These are phyloP conservation scores for Knipowitschia caucasica DNA, from an alignment of 2,797 vertebrate species.

Conservation along the genomic window DNA sequence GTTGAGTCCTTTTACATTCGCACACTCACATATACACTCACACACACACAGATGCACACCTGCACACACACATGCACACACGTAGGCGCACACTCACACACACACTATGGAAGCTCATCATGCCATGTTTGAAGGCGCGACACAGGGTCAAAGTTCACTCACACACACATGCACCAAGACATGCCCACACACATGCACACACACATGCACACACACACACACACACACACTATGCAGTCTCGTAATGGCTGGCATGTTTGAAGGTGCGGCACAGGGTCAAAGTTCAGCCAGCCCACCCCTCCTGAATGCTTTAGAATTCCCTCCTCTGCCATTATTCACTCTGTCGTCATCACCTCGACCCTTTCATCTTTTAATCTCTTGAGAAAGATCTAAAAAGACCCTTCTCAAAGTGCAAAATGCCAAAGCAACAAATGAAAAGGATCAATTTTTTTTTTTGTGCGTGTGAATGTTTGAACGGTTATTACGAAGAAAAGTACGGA, in stretches of 20 bases:
- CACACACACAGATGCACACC: too few relatives aligned
- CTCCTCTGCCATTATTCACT: constrained; percentile 56
- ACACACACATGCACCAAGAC: not conserved
- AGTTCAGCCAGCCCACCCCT: constrained; percentile 58
- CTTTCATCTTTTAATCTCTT: constrained; percentile 65
- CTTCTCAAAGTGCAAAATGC: constrained; percentile 37
- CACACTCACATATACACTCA: constrained; percentile 11
- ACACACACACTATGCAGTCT: not conserved
- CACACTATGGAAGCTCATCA: constrained; percentile 34
- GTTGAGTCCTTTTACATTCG: constrained; percentile 27
- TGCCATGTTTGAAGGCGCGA: constrained; percentile 34
- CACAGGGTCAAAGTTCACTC: constrained; percentile 61
- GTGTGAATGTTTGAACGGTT: too few relatives aligned
- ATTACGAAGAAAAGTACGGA: too few relatives aligned
- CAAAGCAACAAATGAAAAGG: constrained; percentile 45
- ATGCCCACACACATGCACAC: not conserved
- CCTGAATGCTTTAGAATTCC: constrained; percentile 49
- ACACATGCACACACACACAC: not conserved
- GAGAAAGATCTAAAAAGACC: constrained; percentile 47
- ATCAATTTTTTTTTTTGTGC: too few relatives aligned
- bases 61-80: not conserved
- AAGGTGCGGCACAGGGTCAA: constrained; percentile 55
- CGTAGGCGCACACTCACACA: too few relatives aligned
- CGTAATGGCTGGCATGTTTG: constrained; percentile 6
- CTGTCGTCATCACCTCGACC: constrained; percentile 45